Conservation (phyloP, 2,113 vertebrate species). For the Eublepharis macularius region DNA sequence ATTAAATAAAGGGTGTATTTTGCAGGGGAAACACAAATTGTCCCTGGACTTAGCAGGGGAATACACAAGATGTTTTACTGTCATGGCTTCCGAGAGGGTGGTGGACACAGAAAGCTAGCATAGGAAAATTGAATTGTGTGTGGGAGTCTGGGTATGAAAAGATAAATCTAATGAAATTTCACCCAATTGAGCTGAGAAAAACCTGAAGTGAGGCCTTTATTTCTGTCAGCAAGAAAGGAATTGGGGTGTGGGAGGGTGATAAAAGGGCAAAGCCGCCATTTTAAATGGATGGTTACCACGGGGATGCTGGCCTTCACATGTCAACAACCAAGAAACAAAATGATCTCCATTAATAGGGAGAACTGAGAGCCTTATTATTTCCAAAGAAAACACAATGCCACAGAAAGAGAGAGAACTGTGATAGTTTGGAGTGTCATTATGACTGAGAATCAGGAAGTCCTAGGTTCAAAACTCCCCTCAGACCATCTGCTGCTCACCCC, state of each 20-base stretch:
- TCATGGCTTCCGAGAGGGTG: not conserved
- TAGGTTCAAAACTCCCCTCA: no score
- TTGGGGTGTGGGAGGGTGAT: conserved; percentile 11
- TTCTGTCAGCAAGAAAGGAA: conserved; percentile 52
- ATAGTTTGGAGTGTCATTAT: no score
- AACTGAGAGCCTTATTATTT: no score
- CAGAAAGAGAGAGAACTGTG: no score
- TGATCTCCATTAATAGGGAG: not conserved
- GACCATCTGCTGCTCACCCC: no score
- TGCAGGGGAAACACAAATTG: rapidly evolving
- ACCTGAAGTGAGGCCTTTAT: conserved; percentile 60
- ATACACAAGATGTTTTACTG: conserved; percentile 16
- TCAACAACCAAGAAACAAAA: conserved; percentile 52
- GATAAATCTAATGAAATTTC: conserved; percentile 59
- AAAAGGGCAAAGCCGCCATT: conserved; percentile 58
- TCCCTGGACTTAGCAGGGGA: not conserved
- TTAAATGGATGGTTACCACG: conserved; percentile 69
- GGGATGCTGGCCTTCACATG: conserved; percentile 53
- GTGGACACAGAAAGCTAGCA: not conserved
- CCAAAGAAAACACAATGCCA: no score
- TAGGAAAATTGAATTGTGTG: conserved; percentile 25
- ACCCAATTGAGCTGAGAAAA: conserved; percentile 49
- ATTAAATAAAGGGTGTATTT: not conserved
- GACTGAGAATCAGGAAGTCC: no score
- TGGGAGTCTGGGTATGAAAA: conserved; percentile 45